These are phyloP conservation scores for Sialia sialis DNA, from an alignment of 2,113 vertebrate genomes.

Conservation along the genomic window DNA sequence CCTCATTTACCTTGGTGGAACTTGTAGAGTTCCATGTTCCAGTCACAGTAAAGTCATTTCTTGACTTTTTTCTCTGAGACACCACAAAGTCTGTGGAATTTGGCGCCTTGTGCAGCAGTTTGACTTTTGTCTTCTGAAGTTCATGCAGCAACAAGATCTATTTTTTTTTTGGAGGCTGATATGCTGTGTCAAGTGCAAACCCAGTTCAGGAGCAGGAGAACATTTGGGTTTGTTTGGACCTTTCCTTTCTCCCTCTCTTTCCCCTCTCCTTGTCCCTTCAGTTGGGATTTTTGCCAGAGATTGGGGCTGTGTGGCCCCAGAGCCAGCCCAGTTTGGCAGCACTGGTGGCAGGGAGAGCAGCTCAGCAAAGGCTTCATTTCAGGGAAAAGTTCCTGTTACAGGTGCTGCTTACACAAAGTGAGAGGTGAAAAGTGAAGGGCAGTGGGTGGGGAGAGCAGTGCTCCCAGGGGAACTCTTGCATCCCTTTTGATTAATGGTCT, in stretches of 20 bases:
- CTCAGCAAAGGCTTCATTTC: rapidly evolving
- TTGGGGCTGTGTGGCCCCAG: neutral
- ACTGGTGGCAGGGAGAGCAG: neutral
- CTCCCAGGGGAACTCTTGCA: neutral
- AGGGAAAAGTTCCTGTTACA: neutral
- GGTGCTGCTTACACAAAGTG: neutral
- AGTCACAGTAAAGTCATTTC: neutral
- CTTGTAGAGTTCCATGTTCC: neutral
- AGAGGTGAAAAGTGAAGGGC: neutral
- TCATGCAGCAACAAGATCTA: neutral
- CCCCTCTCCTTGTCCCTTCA: too few relatives aligned
- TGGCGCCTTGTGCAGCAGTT: neutral
- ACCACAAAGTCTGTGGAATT: neutral
- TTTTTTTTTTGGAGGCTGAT: neutral
- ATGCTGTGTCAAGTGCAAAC: neutral
- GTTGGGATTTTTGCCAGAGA: neutral
- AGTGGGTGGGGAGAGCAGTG: neutral
- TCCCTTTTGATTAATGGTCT: neutral
- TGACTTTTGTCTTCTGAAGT: neutral
- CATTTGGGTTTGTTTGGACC: rapidly evolving
- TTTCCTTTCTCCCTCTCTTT: neutral
- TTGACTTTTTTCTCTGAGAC: neutral
- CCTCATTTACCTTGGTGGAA: neutral
- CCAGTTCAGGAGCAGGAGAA: neutral
- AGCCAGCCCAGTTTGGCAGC: neutral